Base-by-base conservation (phyloP, 2,888 invertebrate genomes). In the Lagria hirta region DNA sequence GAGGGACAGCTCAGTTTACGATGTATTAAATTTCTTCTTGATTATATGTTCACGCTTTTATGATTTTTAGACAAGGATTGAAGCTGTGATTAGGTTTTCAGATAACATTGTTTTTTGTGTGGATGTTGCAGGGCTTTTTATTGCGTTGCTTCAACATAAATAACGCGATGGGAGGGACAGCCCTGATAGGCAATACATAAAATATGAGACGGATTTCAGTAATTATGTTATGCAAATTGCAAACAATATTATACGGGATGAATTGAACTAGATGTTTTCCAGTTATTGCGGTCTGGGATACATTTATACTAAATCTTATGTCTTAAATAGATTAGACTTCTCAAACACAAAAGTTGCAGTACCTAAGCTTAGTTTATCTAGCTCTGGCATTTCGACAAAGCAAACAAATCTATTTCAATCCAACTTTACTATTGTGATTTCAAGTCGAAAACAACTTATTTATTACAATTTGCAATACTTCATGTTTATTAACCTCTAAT, bases 41-140 rank as follows among this genome's bases (percentile, higher is more conserved):
- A 62, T 62, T 62, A 62, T 62, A 62, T 52, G 57, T 62, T 62
- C 60, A 61, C 61, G 60, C 58, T 61, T 57, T 62, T 60, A 60
- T 57, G 58, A 59, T 61, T 62, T 61, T 60, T 60, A 37, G 55
- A 47, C 51, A 47, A 53, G 51, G 54, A 56, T 57, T 57, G 54
- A 55, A 51, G 46, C 54, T 52, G 47, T 52, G 59, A 59, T 59
- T 54, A 53, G 55, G 55, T 51, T 43, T 41, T 40, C 35, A 43
- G 51, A 51, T 51, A 51, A 51, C 42, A 46, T 37, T 46, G 46
- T 48, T 51, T 49, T 51, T 43, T 41, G 13, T 26, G 20, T 33
- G 26, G 29, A 38, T 38, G 28, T 38, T 38, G 27, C 18, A 13
- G 22, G 21, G 41, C 33, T 20, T 41, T 41, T 41, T 41, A 41